These are phyloP conservation scores for Drosophila longiperda DNA, from an alignment of 2,888 invertebrate species.

Conservation along the genomic window DNA sequence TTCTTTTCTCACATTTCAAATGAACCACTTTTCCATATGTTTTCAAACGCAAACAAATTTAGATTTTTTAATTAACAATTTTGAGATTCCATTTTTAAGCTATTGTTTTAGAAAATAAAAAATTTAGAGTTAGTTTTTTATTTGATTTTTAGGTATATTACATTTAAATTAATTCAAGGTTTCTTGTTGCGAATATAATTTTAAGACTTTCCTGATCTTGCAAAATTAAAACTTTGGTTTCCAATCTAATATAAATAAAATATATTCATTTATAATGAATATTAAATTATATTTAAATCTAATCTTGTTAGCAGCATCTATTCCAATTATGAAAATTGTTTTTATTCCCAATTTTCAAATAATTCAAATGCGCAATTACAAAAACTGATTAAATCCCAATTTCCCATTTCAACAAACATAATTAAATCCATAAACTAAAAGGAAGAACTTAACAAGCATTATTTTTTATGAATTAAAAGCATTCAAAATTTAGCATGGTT, in stretches of 20 bases:
- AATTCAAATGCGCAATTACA: too few relatives aligned
- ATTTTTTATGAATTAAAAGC: neutral
- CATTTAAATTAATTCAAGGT: neutral
- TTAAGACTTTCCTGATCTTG: neutral
- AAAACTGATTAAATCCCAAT: neutral
- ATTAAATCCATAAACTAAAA: neutral
- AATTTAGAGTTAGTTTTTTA: neutral
- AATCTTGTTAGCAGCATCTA: too few relatives aligned
- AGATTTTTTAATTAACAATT: neutral
- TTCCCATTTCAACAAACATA: neutral
- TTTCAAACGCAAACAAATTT: neutral
- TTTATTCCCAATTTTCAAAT: accelerated
- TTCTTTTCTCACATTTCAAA: neutral
- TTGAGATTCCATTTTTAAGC: neutral
- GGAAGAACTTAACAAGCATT: neutral
- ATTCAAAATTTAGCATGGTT: neutral
- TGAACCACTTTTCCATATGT: neutral
- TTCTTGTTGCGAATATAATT: neutral
- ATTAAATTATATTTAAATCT: too few relatives aligned
- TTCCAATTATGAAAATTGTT: neutral
- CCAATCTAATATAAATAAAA: neutral
- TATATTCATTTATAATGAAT: neutral
- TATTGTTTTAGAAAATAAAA: neutral
- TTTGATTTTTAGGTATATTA: too few relatives aligned
- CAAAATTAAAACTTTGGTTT: neutral